Base-by-base conservation (phyloP, 2,888 invertebrate species). In the Cylindroiulus punctatus region DNA sequence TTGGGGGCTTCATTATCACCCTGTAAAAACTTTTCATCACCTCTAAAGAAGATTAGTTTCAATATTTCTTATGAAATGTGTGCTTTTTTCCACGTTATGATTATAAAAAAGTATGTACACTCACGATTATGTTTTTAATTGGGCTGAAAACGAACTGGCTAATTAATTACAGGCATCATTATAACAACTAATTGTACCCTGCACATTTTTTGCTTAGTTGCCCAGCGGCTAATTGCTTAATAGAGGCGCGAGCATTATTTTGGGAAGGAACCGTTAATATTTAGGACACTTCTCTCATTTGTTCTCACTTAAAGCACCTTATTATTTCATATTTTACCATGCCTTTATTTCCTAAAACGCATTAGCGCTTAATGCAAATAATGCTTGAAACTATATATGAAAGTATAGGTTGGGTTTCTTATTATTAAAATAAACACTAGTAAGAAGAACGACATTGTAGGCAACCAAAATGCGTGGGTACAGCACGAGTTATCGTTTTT, bases 81-180 rank as follows among this genome's bases (percentile, higher is more conserved):
- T 30, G 76, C 76, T 76, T 76, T 76, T 12, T 76, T 30, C 14
- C 30, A 76, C 17, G 30, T 30, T 30, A 12, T 30, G 76, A 30
- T 30, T 14, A 30, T 30, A 26, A 76, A 76, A 76, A 30, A 76
- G 4, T 17, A 76, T 76, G 76, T 30, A 30, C 76, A 76, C 76
- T 30, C 30, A 76, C 76, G 76, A 76, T 76, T 76, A n/a, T 52
- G 76, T 76, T 76, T 65, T 26, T 76, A 76, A 76, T 76, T 76
- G 76, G 76, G 76, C 12, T 76, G 30, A 76, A 76, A 30, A 30
- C 30, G 8, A 76, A 30, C 30, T 76, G 30, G 14, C 76, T 76
- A 76, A 76, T 76, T 76, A 76, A 76, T 76, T 76, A 76, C 76
- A 30, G 30, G 76, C 30, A 30, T 76, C 26, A 30, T 30, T 30